Evolutionary conservation across 2,888 invertebrate species (phyloP).

Genomic region (Salpingus planirostris): DNA sequence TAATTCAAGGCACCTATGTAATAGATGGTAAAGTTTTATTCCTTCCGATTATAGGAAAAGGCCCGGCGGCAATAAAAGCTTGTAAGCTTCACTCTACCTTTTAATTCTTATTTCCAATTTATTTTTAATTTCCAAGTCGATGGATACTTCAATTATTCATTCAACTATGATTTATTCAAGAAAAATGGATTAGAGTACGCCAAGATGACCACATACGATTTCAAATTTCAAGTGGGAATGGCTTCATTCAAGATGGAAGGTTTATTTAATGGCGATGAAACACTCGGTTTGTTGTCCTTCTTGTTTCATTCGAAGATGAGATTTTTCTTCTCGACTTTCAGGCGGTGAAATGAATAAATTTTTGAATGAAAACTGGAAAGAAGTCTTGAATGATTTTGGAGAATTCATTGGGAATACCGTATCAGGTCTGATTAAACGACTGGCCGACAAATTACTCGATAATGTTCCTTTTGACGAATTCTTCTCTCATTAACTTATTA

Average conservation of each 20-base stretch:
- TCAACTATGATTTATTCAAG: background rate
- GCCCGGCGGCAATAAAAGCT: conserved; percentile 27
- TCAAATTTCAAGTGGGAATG: background rate
- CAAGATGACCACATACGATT: background rate
- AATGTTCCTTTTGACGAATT: too few species aligned
- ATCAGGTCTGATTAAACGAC: too few species aligned
- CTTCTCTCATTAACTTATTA: too few species aligned
- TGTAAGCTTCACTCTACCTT: conserved; percentile 12
- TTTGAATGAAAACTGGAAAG: conserved; percentile 2
- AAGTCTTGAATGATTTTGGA: conserved; percentile 2
- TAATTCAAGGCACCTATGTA: conserved; percentile 20
- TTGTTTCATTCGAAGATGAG: background rate
- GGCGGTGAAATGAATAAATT: conserved; percentile 2
- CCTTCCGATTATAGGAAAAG: conserved; percentile 30
- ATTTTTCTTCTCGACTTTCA: background rate
- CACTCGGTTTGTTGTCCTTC: background rate
- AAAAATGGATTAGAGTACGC: background rate
- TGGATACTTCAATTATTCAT: background rate
- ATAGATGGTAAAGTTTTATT: conserved; percentile 31
- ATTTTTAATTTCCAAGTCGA: background rate
- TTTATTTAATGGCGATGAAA: conserved; percentile 1
- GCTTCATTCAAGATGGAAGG: background rate
- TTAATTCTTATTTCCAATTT: conserved; percentile 1
- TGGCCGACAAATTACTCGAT: too few species aligned
- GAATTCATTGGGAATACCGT: too few species aligned